Evolutionary conservation across 2,797 vertebrate genomes (phyloP).

Genomic region (Pseudomugil tenellus): DNA sequence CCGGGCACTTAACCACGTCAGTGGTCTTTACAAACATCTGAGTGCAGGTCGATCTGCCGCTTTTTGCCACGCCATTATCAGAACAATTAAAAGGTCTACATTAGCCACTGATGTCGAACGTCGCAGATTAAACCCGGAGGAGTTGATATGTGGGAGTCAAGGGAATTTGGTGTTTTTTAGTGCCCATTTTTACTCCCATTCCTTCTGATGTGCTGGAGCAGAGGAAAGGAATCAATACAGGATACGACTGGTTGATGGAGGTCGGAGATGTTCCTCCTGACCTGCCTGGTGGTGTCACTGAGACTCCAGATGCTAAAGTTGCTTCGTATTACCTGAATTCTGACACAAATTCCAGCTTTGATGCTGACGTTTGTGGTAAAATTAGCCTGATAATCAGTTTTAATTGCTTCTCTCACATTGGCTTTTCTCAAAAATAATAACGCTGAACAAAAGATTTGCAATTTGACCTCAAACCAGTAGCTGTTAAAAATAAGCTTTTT

Average conservation of each 20-base stretch:
- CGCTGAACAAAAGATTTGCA: not conserved
- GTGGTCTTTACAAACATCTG: slow-evolving; percentile 44
- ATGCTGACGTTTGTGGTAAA: not conserved
- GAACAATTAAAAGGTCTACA: slow-evolving; percentile 69
- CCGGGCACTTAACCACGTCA: slow-evolving; percentile 56
- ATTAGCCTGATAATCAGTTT: not conserved
- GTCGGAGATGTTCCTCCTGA: slow-evolving; percentile 24
- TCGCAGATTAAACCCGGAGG: slow-evolving; percentile 62
- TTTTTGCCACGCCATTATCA: slow-evolving; percentile 74
- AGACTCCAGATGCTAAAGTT: not conserved
- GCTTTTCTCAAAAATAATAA: not conserved
- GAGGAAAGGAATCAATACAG: slow-evolving; percentile 45
- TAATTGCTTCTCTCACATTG: too few relatives aligned
- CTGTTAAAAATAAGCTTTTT: not conserved
- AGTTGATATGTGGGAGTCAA: slow-evolving; percentile 40
- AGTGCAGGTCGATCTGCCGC: slow-evolving; percentile 65
- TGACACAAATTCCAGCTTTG: not conserved
- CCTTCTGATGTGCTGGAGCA: slow-evolving; percentile 30
- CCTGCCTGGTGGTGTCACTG: not conserved
- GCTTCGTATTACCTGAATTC: not conserved
- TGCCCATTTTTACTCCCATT: slow-evolving; percentile 33
- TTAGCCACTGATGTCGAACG: slow-evolving; percentile 43
- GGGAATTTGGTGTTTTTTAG: slow-evolving; percentile 51
- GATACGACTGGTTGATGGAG: slow-evolving; percentile 34
- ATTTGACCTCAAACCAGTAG: not conserved